Evolutionary conservation across 2,113 vertebrate species (phyloP), one percentile per base, ranked within the genome.

Genomic region (Argyrosomus japonicus): DNA sequence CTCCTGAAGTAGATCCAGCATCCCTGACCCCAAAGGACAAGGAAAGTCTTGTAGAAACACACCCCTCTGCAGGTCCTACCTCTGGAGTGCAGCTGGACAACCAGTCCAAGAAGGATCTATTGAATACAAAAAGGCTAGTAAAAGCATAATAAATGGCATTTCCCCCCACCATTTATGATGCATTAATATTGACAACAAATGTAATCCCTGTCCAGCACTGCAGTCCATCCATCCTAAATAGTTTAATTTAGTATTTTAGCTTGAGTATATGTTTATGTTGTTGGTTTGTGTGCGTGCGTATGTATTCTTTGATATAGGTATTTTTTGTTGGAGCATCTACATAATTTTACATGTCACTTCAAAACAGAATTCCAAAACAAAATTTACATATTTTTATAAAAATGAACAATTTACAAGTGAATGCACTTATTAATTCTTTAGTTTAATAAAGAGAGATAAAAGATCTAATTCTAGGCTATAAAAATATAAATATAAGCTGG

Each of bases 51-150:
- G 89, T 94, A 90, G 88, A 94, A 89, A 83, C 90, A 91, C 54
- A 88, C 86, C 50, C 88, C 40, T 92, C 84, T 92, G 79, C 92
- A 93, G 48, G 85, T 77, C 86, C 90, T 87, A 86, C 63, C 79
- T 85, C 93, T 89, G 92, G 92, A 88, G 63, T 90, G 75, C 93
- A 91, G 85, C 91, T 95, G 92, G 93, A 95, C 86, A 95, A 92
- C 86, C 86, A 89, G 84, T 93, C 62, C 79, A 88, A 80, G 60
- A 80, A 75, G 95, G 95, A 96, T 83, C 95, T 94, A 40, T 94
- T 94, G 92, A 95, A 89, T 94, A 75, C 92, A 85, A 97, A 97
- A 98, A 99, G 98, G 98, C 98, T 96, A 97, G 98, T 99, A 94
- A 85, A 92, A 91, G 95, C 96, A 97, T 97, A 94, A 97, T 99